Percentiles rank a stretch among this genome's conserved stretches.
phyloP scores from a whole-genome alignment of 2,797 vertebrate species.

The Hafferia zeledoni region DNA sequence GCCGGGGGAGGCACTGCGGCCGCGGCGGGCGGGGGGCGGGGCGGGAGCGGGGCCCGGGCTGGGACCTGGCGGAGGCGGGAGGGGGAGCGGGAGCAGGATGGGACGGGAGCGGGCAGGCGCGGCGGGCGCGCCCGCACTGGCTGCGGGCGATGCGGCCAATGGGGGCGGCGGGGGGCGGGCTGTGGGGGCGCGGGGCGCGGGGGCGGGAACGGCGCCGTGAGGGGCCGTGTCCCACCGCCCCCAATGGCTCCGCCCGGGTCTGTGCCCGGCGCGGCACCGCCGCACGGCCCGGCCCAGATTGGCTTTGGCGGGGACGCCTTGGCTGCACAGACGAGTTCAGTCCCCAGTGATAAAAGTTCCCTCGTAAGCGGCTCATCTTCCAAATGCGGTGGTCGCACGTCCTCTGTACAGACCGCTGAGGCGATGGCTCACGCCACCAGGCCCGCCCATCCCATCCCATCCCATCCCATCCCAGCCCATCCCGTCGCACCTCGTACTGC shows the following conservation, averaged over 20 bases:
- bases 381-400: neutral
- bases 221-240: accelerated
- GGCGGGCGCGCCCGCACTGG: neutral
- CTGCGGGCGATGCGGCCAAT: constrained; percentile 11
- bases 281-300: neutral
- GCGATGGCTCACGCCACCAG: neutral
- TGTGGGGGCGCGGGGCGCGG: neutral
- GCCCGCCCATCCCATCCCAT: too few species aligned
- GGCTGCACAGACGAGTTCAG: neutral
- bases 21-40: neutral
- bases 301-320: neutral
- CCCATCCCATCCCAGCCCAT: neutral
- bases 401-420: neutral
- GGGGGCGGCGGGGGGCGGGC: neutral
- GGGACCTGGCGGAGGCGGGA: neutral
- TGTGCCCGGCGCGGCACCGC: neutral
- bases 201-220: accelerated
- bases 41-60: neutral
- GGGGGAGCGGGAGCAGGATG: neutral
- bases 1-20: neutral
- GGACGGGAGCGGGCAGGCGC: neutral
- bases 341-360: neutral
- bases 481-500: accelerated
- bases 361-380: neutral
- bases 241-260: too few species aligned